Base-by-base conservation (phyloP, 2,888 invertebrate species). In the Saturnia pavonia region DNA sequence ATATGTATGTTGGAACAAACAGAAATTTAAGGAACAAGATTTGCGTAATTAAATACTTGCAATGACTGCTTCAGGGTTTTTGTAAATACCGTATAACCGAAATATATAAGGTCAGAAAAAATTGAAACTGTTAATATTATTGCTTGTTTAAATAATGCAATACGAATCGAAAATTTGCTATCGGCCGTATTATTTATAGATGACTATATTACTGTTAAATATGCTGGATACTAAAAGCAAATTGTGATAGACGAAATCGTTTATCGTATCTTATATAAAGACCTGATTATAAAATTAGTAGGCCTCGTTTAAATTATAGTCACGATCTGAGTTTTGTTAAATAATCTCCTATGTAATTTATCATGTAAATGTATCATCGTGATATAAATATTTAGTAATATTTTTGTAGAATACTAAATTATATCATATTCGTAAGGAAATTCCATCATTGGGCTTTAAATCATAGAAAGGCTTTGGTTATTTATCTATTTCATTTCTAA, bases 271-370 rank as follows among this genome's bases (percentile, higher is more conserved):
- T 63, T 14, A 63, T 14, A 34, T 63, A 63, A 63, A 63, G 63
- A 34, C 27, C 63, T 12, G 40, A 65, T 65, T 65, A 19, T 40
- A 65, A 34, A 65, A 40, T 34, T 14, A 65, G 40, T n/a, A 40
- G 34, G 63, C 16, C 65, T 65, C 65, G 40, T 65, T 40, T 65
- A 65, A 19, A 25, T n/a, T 40, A 11, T 40, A 65, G 34, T 65
- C 65, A 65, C 40, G 65, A 65, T 65, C n/a, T 4, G 6, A 63
- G 34, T 63, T 63, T 27, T 34, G 34, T 63, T 63, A 63, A 27
- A 34, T 63, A 34, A 22, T 48, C 48, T 16, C 11, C 25, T 57
- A 22, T 22, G 25, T 48, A 48, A 48, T 16, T 14, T 7, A 48
- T 48, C 16, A 48, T 48, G 19, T 48, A 48, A 48, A 48, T 48